Evolutionary conservation across 2,797 vertebrate species (phyloP), one percentile per base, ranked within the genome.

Genomic region (Parambassis ranga): DNA sequence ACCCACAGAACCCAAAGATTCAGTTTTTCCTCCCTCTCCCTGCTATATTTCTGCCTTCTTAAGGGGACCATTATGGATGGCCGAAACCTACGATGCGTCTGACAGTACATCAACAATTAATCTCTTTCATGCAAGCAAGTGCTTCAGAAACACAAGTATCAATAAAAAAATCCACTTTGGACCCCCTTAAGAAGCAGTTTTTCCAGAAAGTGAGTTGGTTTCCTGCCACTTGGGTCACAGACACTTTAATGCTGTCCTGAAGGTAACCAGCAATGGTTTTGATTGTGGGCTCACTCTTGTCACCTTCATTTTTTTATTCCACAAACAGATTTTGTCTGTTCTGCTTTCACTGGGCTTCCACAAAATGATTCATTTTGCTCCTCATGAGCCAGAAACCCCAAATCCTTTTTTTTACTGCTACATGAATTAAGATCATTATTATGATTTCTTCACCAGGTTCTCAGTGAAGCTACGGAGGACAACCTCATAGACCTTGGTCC

Each of bases 401-500:
- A 39, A 23, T 33, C 7, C 3, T 35, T 24, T 11, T 42, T 4
- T 57, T 33, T 39, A 8, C 4, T 62, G 13, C 10, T 33, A 5
- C 26, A 13, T 16, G 1, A 47, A 27, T 23, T 6, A 0, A 39
- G 18, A 39, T 10, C 28, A 7, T 2, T 1, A 14, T 6, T 23
- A 7, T 61, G 15, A 2, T 93, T 41, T 28, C 15, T 27, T 2
- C 56, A 3, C 23, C 89, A 99, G 97, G 95, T 98, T 3, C 90
- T 99, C 79, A 97, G 87, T 2, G 96, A 98, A 52, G 96, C 97
- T 6, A 96, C 95, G 0, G 96, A 98, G 75, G 97, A 99, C 81
- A 98, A 98, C 81, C 92, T 99, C 72, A 99, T 99, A 77, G 98
- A 99, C 83, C 90, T 99, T 35, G 98, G 97, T 30, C 98, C 98